These are phyloP conservation scores for Ploceus nigricollis DNA, from an alignment of 2,113 vertebrate species.

Conservation along the genomic window DNA sequence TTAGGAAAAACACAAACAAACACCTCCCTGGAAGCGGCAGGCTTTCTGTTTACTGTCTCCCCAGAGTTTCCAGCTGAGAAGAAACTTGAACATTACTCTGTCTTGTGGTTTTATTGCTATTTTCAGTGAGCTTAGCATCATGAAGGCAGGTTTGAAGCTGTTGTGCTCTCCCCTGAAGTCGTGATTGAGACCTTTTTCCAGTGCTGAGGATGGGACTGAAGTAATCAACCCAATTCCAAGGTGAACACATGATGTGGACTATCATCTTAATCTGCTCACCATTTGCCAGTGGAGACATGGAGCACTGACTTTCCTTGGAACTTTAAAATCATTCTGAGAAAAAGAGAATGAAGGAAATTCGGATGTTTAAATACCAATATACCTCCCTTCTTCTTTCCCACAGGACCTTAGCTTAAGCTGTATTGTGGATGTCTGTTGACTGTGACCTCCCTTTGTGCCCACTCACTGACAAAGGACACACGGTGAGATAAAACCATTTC, in stretches of 20 bases:
- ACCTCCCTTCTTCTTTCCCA: background rate
- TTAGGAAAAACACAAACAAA: constrained; percentile 17
- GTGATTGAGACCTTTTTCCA: background rate
- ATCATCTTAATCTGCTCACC: background rate
- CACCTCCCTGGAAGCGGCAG: background rate
- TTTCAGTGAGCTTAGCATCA: constrained; percentile 15
- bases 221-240: background rate
- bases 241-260: background rate
- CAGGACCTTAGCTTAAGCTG: background rate
- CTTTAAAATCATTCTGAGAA: background rate
- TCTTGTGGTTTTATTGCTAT: constrained; percentile 14
- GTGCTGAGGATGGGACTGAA: background rate
- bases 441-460: background rate
- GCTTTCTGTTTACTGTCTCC: constrained; percentile 33
- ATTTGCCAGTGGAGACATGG: background rate
- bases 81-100: background rate
- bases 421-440: background rate
- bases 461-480: background rate
- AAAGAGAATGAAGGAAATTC: background rate
- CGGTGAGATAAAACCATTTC: background rate
- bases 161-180: background rate
- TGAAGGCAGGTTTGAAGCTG: constrained; percentile 28
- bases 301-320: background rate
- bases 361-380: background rate
- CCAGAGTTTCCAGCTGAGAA: constrained; percentile 22